Base-by-base conservation (phyloP, 2,797 vertebrate genomes). In the Buphagus erythrorhynchus region DNA sequence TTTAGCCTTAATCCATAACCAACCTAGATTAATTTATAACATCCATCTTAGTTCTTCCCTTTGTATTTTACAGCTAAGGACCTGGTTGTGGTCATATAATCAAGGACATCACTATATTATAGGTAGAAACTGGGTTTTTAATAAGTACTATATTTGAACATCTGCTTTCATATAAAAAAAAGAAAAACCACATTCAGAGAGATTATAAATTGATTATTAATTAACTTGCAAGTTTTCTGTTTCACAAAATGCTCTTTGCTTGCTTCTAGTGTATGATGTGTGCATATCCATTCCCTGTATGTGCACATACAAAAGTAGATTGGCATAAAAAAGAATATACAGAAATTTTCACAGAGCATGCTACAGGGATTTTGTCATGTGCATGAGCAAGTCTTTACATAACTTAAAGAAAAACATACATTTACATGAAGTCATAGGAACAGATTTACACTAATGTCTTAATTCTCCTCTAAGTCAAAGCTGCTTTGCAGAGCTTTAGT, bases 401-500 rank as follows among this genome's bases (percentile, higher is more conserved):
- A 78, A 36, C 61, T 90, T 80, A 69, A 92, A 94, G 59, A 31
- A 88, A 92, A 93, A 38, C 38, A 71, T 92, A 67, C 25, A 43
- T 78, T 95, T 88, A 45, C 2, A 0, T 84, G 58, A 85, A 92
- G 58, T 78, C 80, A 85, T 67, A 93, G 63, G 71, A 96, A 69
- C 42, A 67, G 80, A 76, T 94, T 94, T 94, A 78, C 79, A 72
- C 26, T 76, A 40, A 78, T 31, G 71, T 81, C 67, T 79, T 92
- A 90, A 87, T 94, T 94, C 77, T 82, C 31, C 46, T 82, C 43
- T 86, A 78, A 90, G 88, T 67, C 67, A 84, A 96, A 96, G 88
- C 90, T 75, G 71, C 90, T 93, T 95, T 92, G 59, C 49, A 58
- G 75, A 77, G 90, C 76, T 90, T 94, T 96, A 15, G 38, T 76